A percentile compares a stretch with the other conserved stretches of the same genome.
These are phyloP conservation scores for Gymnobelideus leadbeateri DNA, from an alignment of 2,113 vertebrate genomes.

Conservation along the genomic window DNA sequence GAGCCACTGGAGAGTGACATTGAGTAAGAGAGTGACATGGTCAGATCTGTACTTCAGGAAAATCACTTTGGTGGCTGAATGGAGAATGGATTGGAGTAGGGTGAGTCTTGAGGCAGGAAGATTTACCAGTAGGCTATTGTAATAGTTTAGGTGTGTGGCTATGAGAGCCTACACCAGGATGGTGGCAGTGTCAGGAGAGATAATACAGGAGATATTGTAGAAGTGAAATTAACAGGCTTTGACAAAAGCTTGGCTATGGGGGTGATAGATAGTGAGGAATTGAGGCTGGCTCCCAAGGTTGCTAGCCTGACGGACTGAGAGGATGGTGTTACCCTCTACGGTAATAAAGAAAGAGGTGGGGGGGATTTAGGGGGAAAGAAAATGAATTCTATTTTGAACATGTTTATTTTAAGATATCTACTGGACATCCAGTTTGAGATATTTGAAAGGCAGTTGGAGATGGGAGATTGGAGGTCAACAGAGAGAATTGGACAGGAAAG, in stretches of 20 bases:
- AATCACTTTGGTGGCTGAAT: background rate
- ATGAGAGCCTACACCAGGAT: background rate
- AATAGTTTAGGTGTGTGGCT: background rate
- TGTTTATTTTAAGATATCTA: background rate
- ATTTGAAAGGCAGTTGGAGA: background rate
- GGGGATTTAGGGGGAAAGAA: background rate
- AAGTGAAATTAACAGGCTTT: background rate
- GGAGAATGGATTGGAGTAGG: background rate
- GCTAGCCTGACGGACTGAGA: background rate
- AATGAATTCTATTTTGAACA: background rate
- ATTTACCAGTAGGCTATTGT: background rate
- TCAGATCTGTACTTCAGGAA: background rate
- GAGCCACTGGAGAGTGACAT: background rate
- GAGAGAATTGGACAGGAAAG: background rate
- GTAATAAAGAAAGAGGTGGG: background rate
- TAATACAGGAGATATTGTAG: background rate
- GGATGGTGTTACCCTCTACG: background rate
- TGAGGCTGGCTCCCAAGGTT: background rate
- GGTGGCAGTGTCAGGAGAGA: background rate
- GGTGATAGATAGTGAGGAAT: background rate
- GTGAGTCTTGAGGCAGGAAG: background rate
- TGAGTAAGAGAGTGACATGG: background rate
- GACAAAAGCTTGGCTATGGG: background rate
- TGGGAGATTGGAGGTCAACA: background rate
- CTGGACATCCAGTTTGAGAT: background rate